Percentiles rank a stretch among this genome's conserved stretches.
phyloP scores from a whole-genome alignment of 2,113 vertebrate genomes.

The Camelus bactrianus region DNA sequence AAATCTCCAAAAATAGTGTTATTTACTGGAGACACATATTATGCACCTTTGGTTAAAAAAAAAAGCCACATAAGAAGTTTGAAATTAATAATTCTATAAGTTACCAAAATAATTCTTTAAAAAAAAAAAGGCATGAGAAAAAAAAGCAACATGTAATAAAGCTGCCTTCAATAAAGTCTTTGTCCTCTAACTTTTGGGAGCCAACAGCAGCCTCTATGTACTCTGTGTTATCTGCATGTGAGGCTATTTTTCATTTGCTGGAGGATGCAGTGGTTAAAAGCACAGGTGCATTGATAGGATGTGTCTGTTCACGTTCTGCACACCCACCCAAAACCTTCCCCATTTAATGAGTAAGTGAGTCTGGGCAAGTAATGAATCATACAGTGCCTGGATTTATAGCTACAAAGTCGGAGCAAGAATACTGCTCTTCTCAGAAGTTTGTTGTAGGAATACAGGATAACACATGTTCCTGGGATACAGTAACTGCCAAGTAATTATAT shows the following conservation, averaged over 20 bases:
- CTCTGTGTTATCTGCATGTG: neutral
- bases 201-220: neutral
- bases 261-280: neutral
- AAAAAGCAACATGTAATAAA: neutral
- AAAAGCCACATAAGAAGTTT: neutral
- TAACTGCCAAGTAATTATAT: neutral
- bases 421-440: neutral
- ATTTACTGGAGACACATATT: neutral
- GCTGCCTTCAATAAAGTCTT: neutral
- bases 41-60: neutral
- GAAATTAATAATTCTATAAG: neutral
- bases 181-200: neutral
- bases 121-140: neutral
- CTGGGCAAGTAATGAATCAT: neutral
- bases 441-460: neutral
- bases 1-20: neutral
- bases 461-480: neutral
- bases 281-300: neutral
- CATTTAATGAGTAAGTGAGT: neutral
- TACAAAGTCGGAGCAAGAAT: neutral
- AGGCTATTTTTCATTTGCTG: neutral
- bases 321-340: neutral
- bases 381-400: neutral
- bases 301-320: neutral
- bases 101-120: neutral